Conservation (phyloP, 92 coral and sea anemone genomes). For the Meandrina meandrites region DNA sequence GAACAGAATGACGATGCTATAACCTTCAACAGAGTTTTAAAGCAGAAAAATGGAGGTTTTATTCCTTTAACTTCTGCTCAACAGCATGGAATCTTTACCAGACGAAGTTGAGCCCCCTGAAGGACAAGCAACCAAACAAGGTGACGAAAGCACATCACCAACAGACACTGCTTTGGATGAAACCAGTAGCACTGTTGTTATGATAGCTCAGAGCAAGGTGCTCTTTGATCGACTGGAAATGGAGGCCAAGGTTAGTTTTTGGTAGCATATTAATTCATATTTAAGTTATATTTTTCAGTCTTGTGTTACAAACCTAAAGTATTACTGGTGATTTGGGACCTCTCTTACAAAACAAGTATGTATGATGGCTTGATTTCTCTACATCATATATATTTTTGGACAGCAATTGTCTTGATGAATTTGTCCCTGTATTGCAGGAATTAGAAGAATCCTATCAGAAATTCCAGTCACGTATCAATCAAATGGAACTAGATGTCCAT, state of each 20-base stretch:
- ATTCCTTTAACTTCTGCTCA: background rate
- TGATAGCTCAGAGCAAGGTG: slow-evolving; percentile 70
- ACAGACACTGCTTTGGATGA: slow-evolving; percentile 46
- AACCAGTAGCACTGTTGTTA: slow-evolving; percentile 66
- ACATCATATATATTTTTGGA: background rate
- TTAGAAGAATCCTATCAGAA: slow-evolving; percentile 81
- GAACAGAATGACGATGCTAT: no score
- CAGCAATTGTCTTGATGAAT: background rate
- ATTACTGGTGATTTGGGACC: background rate
- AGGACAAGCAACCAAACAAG: background rate
- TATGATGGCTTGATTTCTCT: background rate
- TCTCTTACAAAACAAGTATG: background rate
- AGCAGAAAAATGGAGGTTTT: background rate
- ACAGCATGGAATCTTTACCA: slow-evolving; percentile 18
- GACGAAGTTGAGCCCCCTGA: slow-evolving; percentile 13
- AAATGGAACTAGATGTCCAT: slow-evolving; percentile 69
- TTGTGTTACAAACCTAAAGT: background rate
- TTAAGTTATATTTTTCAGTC: background rate
- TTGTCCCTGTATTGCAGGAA: slow-evolving; percentile 48
- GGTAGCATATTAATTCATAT: no score
- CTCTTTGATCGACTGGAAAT: slow-evolving; percentile 73
- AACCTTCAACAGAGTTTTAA: no score
- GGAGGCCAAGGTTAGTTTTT: slow-evolving; percentile 69
- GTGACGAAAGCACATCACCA: background rate
- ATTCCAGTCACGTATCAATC: slow-evolving; percentile 82